A percentile compares a stretch with the other conserved stretches of the same genome.
phyloP scores from a whole-genome alignment of 1,140 invertebrate genomes.

The Venustaconcha ellipsiformis region DNA sequence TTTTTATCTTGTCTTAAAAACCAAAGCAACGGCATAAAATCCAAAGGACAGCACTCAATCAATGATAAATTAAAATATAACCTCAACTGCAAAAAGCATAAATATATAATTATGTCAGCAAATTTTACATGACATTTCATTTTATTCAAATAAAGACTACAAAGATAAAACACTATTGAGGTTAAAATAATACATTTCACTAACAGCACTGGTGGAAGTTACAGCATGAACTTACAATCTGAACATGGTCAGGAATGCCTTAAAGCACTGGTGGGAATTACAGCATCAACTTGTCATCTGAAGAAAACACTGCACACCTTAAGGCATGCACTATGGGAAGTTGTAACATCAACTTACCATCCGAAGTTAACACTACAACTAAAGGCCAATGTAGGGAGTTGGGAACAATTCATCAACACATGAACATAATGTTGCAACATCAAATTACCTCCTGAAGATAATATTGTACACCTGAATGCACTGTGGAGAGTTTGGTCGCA shows the following conservation, averaged over 20 bases:
- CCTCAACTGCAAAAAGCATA: no score
- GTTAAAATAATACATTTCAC: no score
- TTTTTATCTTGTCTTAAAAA: no score
- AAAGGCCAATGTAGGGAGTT: constrained; percentile 20
- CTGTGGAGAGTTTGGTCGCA: constrained; percentile 47
- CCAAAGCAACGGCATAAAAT: no score
- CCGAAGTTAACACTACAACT: constrained; percentile 62
- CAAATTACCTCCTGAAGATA: constrained; percentile 53
- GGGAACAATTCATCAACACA: background rate
- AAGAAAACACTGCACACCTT: constrained; percentile 61
- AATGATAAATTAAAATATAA: no score
- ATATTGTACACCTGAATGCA: constrained; percentile 59
- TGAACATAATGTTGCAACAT: background rate
- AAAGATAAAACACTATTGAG: no score
- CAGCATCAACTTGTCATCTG: constrained; percentile 38
- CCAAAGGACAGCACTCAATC: no score
- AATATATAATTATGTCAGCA: no score
- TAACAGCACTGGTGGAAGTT: background rate
- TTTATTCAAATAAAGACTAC: no score
- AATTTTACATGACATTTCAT: no score
- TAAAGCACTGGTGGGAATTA: constrained; percentile 35
- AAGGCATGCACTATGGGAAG: constrained; percentile 39
- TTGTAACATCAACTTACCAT: constrained; percentile 36
- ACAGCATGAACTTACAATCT: constrained; percentile 37
- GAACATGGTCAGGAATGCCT: constrained; percentile 60